These are phyloP conservation scores for Axis porcinus DNA, from an alignment of 2,113 vertebrate species.

Conservation along the genomic window DNA sequence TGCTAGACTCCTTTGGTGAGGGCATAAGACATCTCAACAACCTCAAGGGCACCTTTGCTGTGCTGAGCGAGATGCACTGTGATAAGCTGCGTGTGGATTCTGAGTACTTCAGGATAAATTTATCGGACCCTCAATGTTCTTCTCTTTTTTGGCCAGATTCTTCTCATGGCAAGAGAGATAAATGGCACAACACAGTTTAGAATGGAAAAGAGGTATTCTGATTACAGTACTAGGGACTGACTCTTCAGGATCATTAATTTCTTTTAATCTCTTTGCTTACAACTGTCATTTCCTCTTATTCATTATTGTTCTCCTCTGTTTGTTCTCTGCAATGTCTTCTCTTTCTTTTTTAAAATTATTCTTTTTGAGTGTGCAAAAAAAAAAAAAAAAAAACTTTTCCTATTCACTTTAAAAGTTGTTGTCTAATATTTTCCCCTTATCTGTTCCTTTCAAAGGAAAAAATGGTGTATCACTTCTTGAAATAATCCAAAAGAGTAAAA, in stretches of 20 bases:
- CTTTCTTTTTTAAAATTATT: neutral
- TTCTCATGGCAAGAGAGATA: fast-evolving
- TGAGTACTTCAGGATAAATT: slow-evolving; percentile 81
- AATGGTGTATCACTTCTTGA: neutral
- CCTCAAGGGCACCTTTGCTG: slow-evolving; percentile 83
- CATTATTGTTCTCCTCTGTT: neutral
- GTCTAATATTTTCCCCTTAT: neutral
- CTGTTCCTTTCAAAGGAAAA: neutral
- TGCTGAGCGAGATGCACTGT: slow-evolving; percentile 87
- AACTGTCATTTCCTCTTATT: neutral
- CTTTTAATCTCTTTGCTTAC: neutral
- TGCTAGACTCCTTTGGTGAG: slow-evolving; percentile 81
- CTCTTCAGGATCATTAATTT: too few species aligned
- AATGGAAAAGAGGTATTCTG: neutral
- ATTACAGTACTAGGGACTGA: neutral
- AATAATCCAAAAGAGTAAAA: neutral
- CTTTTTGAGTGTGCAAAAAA: neutral
- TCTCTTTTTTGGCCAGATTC: neutral
- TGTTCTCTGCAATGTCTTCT: neutral
- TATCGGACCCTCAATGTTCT: fast-evolving
- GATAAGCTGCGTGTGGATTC: slow-evolving; percentile 90
- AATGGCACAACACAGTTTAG: neutral
- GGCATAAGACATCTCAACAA: slow-evolving; percentile 85
- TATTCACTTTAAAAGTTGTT: neutral
- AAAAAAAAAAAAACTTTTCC: neutral